Base-by-base conservation (phyloP, 2,888 invertebrate genomes). In the Amaurobius ferox region DNA sequence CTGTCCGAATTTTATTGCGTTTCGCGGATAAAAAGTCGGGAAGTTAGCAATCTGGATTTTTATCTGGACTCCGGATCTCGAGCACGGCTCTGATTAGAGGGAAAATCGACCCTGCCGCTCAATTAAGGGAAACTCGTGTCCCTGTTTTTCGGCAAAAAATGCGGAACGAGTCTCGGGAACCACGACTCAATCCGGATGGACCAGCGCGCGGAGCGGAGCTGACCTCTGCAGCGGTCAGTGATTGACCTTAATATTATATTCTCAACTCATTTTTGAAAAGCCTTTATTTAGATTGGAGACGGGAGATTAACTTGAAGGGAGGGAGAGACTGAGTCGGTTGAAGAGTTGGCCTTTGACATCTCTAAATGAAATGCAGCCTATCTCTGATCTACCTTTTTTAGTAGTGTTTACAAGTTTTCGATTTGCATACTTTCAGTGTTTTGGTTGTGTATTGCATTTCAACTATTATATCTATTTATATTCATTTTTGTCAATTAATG, bases 1-100 rank as follows among this genome's bases (percentile, higher is more conserved):
- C 61, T 81, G 80, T 83, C 83, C 83, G 64, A 66, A 66, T 83
- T 83, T 83, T 83, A 83, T 83, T 77, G 83, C 66, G 48, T 35
- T 64, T 66, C 28, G n/a, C 44, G 74, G 68, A 74, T 81, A 68
- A 71, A 80, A 80, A 23, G 55, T 55, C 55, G 55, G 55, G 55
- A 55, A 55, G 55, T 55, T 55, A 55, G 55, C 55, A 23, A 55
- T 55, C 55, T 55, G 55, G 55, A 55, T 55, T 55, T 11, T 55
- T 55, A 55, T 55, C 55, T 7, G 55, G 23, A 6, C 55, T 23
- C 1, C 29, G 6, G 71, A 83, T 83, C 83, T 77, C 77, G 44
- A 29, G 44, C 83, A 83, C 83, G 83, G 77, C 62, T 70, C 40
- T 19, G 77, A 83, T 83, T 83, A 83, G 83, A 77, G 71, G 29